Conservation (phyloP, 2,797 vertebrate species). For the Aldrovandia affinis region DNA sequence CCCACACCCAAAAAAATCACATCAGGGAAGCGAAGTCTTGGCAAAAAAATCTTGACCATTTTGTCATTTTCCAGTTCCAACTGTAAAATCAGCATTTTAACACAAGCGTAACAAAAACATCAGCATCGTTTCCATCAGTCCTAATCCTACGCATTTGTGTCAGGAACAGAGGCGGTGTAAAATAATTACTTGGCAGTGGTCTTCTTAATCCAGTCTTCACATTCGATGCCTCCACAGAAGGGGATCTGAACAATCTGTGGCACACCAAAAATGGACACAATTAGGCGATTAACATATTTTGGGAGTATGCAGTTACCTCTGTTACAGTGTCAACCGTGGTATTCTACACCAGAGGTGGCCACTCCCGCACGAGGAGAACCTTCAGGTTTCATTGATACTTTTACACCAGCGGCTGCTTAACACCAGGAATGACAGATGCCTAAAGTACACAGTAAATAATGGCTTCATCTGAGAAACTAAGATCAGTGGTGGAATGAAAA, state of each 20-base stretch:
- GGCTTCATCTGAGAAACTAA: background rate
- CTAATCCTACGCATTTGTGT: background rate
- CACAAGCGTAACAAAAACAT: background rate
- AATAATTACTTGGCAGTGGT: conserved; percentile 86
- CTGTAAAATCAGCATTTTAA: background rate
- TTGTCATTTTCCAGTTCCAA: background rate
- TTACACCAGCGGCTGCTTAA: background rate
- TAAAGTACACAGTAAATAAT: background rate
- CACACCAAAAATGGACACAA: conserved; percentile 9
- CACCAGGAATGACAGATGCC: background rate
- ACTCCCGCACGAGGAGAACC: background rate
- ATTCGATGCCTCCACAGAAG: conserved; percentile 92
- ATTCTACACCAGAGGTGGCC: background rate
- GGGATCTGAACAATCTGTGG: conserved; percentile 92
- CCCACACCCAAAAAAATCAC: background rate
- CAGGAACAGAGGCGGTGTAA: background rate
- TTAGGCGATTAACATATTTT: background rate
- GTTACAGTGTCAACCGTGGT: background rate
- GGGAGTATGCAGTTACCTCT: too few relatives aligned
- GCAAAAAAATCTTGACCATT: background rate
- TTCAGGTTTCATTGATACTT: background rate
- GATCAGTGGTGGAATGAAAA: background rate
- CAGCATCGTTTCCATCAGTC: background rate
- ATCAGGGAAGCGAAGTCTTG: background rate
- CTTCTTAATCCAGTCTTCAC: conserved; percentile 99